Conservation (phyloP, 2,888 invertebrate genomes). For the Metalampra italica region DNA sequence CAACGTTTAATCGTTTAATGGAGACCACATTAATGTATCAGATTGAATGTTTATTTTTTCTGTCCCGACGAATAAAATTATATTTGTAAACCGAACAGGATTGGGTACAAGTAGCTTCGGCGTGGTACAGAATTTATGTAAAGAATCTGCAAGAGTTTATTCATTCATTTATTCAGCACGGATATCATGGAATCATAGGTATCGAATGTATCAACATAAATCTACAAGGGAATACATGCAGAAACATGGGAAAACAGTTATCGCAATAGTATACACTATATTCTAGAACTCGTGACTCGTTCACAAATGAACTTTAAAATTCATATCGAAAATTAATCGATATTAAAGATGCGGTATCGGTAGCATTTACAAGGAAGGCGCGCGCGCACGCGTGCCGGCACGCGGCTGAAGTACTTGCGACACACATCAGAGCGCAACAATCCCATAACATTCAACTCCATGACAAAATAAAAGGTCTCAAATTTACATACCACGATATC, state of each 20-base stretch:
- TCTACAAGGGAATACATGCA: slow-evolving; percentile 27
- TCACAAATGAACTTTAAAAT: slow-evolving; percentile 45
- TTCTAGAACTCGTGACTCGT: slow-evolving; percentile 33
- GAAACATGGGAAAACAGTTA: slow-evolving; percentile 31
- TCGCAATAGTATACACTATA: slow-evolving; percentile 35
- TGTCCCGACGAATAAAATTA: slow-evolving; percentile 12
- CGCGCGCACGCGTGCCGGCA: slow-evolving; percentile 42
- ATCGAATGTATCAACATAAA: slow-evolving; percentile 26
- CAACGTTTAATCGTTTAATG: slow-evolving; percentile 69
- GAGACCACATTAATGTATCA: slow-evolving; percentile 66
- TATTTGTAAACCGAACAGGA: slow-evolving; percentile 16
- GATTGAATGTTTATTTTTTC: slow-evolving; percentile 53
- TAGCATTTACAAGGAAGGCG: slow-evolving; percentile 42
- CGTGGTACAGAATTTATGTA: slow-evolving; percentile 13
- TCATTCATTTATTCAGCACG: slow-evolving; percentile 24
- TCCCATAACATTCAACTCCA: slow-evolving; percentile 50
- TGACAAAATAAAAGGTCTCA: slow-evolving; percentile 59
- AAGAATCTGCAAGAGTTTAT: slow-evolving; percentile 4
- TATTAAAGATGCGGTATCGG: slow-evolving; percentile 28
- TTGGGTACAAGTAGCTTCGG: background rate
- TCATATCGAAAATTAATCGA: slow-evolving; percentile 52
- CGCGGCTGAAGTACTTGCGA: slow-evolving; percentile 45
- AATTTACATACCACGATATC: slow-evolving; percentile 62
- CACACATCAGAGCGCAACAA: slow-evolving; percentile 45
- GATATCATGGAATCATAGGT: slow-evolving; percentile 22